Conservation (phyloP, 2,113 vertebrate species). For the Paramisgurnus dabryanus region DNA sequence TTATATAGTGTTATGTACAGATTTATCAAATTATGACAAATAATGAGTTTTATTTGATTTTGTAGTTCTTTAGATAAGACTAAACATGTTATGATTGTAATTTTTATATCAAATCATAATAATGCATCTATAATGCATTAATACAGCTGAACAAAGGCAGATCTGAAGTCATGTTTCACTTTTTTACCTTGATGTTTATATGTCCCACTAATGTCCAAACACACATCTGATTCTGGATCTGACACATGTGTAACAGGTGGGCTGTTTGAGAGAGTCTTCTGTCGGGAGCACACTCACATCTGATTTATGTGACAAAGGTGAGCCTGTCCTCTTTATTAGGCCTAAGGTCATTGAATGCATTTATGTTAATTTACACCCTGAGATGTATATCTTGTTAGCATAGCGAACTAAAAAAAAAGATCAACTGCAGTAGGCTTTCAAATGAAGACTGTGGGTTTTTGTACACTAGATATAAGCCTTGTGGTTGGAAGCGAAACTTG, state of each 20-base stretch:
- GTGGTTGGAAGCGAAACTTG: constrained; percentile 5
- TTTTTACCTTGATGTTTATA: neutral
- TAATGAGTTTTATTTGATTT: no score
- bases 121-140: no score
- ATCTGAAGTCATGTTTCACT: neutral
- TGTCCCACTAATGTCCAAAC: neutral
- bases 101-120: no score
- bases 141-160: neutral
- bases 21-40: no score
- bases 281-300: constrained; percentile 5
- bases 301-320: constrained; percentile 35
- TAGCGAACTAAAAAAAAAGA: neutral
- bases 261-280: neutral
- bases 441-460: neutral
- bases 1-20: no score
- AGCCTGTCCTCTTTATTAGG: neutral
- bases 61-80: no score
- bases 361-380: neutral
- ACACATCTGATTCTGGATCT: neutral
- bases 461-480: neutral
- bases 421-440: neutral
- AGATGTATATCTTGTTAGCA: neutral
- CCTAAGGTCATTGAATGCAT: neutral
- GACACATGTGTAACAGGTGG: constrained; percentile 27
- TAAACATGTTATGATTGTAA: no score